Base-by-base conservation (phyloP, 2,113 vertebrate species). In the Cyprichromis sp. region DNA sequence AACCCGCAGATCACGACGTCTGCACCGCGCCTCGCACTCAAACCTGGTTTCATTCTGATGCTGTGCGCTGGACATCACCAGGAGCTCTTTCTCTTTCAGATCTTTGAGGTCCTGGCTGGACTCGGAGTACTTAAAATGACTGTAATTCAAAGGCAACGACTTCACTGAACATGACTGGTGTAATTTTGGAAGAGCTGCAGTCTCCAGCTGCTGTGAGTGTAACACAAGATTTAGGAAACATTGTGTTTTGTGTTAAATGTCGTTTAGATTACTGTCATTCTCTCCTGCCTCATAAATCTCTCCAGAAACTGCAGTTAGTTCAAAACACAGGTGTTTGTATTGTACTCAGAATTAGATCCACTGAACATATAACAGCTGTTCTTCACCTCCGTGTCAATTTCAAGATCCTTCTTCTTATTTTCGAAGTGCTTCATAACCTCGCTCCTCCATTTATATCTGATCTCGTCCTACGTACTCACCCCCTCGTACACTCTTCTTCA, bases 151-250 rank as follows among this genome's bases (percentile, higher is more conserved):
- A 26, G 54, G 54, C 12, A 26, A 57, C 12, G 12, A 57, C 21
- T 2, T 26, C 54, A 57, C 4, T 57, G 54, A 57, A 26, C 11
- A 57, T 0, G 54, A 1, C 0, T 14, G 7, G 11, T 26, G 21
- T 14, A 0, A 57, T 57, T 55, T 26, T 55, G 54, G 54, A 26
- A 24, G 4, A 13, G 54, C 54, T 55, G 11, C 54, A 26, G 54
- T 26, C 54, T 55, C 54, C 54, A 26, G 24, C 24, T 57, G 24
- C 21, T 55, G 54, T 1, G 54, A 55, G 11, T 14, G 24, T 26
- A 26, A 14, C 24, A 57, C 24, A 14, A 1, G 54, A 57, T 57
- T 26, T 0, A 57, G 54, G 54, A 57, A 57, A 26, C 53, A 24
- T 6, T 21, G 52, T 53, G 19, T n/a, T 54, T 53, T 17, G 7